Evolutionary conservation across 2,888 invertebrate genomes (phyloP), one percentile per base, ranked within the genome.

Genomic region (Drosophila tripunctata): DNA sequence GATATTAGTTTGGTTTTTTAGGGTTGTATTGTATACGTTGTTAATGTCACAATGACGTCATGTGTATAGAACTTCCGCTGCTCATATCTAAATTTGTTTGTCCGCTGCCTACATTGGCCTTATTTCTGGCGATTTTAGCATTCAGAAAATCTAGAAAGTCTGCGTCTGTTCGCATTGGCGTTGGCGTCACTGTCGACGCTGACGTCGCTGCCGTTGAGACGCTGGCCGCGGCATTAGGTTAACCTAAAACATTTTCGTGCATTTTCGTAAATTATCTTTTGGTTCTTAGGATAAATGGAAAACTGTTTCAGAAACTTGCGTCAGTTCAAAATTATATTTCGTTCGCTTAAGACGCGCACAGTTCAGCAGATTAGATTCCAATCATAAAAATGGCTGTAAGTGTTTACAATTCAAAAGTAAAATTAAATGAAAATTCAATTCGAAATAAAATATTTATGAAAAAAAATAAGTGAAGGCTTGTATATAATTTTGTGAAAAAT

Each of bases 251-350:
- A 66, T 81, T 68, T 84, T 75, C 61, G 62, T 17, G 58, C 48
- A 68, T 67, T 85, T 78, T 80, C 64, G 60, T 63, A 72, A 64
- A 80, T 74, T 78, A 72, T 80, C 70, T 73, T 52, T 75, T 55
- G 69, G 57, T 68, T 70, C 66, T 64, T 75, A 81, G 83, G 76
- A 88, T 85, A 90, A 87, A 88, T 90, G 87, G 88, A 90, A 90
- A 88, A 83, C 79, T 72, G 74, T 78, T 84, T 81, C 68, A 57
- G 52, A 64, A 70, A 82, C 65, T 85, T 87, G 87, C 87, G 87
- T 90, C 88, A 90, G 90, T 90, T 79, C 82, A 78, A 78, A 75
- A 82, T 74, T 83, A 77, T 74, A 81, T 78, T 85, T 88, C 88
- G 84, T 72, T 76, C 88, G 86, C 75, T 67, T 62, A 80, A 89